These are phyloP conservation scores for Mercenaria mercenaria DNA, from an alignment of 1,140 invertebrate species.

Conservation along the genomic window DNA sequence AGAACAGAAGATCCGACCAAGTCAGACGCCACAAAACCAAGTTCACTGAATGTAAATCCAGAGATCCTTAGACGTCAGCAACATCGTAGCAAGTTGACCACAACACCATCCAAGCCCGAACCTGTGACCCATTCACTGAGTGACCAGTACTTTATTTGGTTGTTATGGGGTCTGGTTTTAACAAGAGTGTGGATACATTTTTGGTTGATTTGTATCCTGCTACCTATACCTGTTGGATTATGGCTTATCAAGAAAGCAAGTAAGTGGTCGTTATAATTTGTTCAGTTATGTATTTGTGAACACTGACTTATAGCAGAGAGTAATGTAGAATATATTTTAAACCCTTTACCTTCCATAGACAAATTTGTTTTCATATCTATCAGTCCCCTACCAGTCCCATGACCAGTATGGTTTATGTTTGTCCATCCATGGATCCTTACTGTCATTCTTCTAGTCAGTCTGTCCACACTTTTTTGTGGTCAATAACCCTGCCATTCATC, in stretches of 20 bases:
- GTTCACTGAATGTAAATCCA: conserved; percentile 33
- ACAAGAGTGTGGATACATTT: conserved; percentile 91
- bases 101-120: conserved; percentile 18
- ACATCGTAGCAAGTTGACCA: conserved; percentile 35
- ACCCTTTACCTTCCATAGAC: no score
- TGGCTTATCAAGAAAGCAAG: conserved; percentile 89
- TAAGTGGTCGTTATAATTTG: conserved; percentile 76
- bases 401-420: no score
- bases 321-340: no score
- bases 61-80: conserved; percentile 18
- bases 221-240: conserved; percentile 90
- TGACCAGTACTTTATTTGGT: conserved; percentile 89
- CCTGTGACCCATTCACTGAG: conserved; percentile 82
- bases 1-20: neutral
- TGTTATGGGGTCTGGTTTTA: conserved; percentile 90
- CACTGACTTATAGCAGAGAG: no score
- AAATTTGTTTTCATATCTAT: no score
- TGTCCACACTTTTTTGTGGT: no score
- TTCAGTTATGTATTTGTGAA: conserved; percentile 59
- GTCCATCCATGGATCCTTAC: no score
- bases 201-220: conserved; percentile 89
- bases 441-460: no score
- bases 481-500: no score
- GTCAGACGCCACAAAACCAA: conserved; percentile 37
- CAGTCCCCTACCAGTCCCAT: no score